Conservation (phyloP, 2,113 vertebrate species). For the Prochilodus magdalenae region DNA sequence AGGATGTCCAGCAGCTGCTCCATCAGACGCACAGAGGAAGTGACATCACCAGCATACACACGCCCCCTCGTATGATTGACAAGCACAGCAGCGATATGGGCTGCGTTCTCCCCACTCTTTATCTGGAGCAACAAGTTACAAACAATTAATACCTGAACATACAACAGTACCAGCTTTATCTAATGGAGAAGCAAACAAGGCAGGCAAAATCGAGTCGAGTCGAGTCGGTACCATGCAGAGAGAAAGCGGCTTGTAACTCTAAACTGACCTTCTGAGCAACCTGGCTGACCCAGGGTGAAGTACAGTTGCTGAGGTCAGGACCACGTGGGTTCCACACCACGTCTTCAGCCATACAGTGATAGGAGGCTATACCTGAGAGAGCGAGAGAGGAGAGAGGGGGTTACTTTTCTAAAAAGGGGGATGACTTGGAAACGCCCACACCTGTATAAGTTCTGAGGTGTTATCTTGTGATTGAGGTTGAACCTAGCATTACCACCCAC, state of each 20-base stretch:
- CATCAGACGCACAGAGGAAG: slow-evolving; percentile 90
- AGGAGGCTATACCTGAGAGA: slow-evolving; percentile 47
- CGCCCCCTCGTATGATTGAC: slow-evolving; percentile 89
- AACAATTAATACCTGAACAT: too few species aligned
- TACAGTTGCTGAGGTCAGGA: slow-evolving; percentile 53
- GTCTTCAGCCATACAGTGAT: slow-evolving; percentile 56
- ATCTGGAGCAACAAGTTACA: slow-evolving; percentile 76
- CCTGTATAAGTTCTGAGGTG: too few species aligned
- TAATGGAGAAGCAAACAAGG: too few species aligned
- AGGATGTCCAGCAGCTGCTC: slow-evolving; percentile 94
- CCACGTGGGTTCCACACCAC: slow-evolving; percentile 51
- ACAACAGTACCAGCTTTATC: too few species aligned
- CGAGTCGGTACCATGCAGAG: too few species aligned
- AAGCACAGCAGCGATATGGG: slow-evolving; percentile 90
- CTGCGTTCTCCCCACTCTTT: slow-evolving; percentile 94
- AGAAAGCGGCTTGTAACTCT: neutral
- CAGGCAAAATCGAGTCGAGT: too few species aligned
- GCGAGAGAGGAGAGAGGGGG: slow-evolving; percentile 3
- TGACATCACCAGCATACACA: slow-evolving; percentile 93
- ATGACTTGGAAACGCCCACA: too few species aligned
- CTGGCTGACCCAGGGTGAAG: slow-evolving; percentile 53
- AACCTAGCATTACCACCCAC: too few species aligned
- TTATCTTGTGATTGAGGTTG: too few species aligned
- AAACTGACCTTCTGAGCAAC: slow-evolving; percentile 52
- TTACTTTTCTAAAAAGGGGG: too few species aligned